phyloP scores from a whole-genome alignment of 2,888 invertebrate species.

The Ditylenchus weischeri region DNA sequence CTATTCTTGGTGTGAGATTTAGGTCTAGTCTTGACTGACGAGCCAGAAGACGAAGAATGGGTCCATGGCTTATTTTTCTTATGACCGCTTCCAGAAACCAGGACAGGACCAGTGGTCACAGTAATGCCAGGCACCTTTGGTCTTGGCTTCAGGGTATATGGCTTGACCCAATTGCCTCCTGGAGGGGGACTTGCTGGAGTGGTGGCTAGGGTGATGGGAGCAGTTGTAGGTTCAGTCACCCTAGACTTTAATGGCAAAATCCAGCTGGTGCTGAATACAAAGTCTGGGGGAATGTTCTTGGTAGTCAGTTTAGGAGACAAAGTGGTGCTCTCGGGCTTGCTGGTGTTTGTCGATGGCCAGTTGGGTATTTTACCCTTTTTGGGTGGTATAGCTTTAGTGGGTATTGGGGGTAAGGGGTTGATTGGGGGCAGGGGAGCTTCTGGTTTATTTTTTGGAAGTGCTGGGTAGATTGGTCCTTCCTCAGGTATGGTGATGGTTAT shows the following conservation, averaged over 20 bases:
- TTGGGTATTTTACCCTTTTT: conserved; percentile 8
- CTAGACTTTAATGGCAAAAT: conserved; percentile 18
- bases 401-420: conserved; percentile 14
- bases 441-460: not conserved
- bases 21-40: not conserved
- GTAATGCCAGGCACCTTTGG: conserved; percentile 14
- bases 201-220: conserved; percentile 10
- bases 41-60: conserved; percentile 15
- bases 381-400: conserved; percentile 13
- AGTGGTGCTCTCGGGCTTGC: conserved; percentile 12
- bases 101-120: conserved; percentile 2
- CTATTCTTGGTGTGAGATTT: conserved; percentile 8
- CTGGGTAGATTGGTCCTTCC: conserved; percentile 11
- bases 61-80: conserved; percentile 23
- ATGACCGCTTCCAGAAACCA: conserved; percentile 1
- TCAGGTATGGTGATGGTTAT: conserved; percentile 26
- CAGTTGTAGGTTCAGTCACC: not conserved
- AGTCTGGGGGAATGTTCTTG: conserved; percentile 9
- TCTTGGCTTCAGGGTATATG: conserved; percentile 20
- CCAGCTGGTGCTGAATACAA: conserved; percentile 29
- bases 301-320: not conserved
- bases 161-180: conserved; percentile 5
- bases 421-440: conserved; percentile 7
- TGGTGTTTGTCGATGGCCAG: conserved; percentile 7
- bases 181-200: conserved; percentile 11